These are phyloP conservation scores for Ptychobarbus kaznakovi DNA, from an alignment of 2,797 vertebrate species.

Conservation along the genomic window DNA sequence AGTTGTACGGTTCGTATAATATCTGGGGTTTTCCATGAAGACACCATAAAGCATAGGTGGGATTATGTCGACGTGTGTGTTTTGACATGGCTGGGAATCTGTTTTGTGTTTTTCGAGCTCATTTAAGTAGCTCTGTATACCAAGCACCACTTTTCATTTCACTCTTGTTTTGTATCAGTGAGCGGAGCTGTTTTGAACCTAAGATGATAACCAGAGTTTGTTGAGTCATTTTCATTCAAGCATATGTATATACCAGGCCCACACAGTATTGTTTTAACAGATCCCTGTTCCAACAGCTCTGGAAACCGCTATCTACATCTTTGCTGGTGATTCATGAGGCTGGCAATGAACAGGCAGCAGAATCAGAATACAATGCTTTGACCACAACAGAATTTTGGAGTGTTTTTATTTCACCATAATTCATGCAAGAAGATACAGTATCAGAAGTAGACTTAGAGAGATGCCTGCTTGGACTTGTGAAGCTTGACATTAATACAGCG, in stretches of 20 bases:
- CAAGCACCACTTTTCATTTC: not conserved
- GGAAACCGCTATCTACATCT: slow-evolving; percentile 28
- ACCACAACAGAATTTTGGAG: slow-evolving; percentile 47
- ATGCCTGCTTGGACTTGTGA: slow-evolving; percentile 58
- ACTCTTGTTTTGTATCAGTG: not conserved
- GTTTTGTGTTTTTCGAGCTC: not conserved
- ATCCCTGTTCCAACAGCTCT: not conserved
- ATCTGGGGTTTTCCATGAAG: not conserved
- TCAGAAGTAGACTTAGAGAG: slow-evolving; percentile 37
- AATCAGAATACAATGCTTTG: slow-evolving; percentile 56
- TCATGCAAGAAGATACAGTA: slow-evolving; percentile 17
- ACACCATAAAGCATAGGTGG: not conserved
- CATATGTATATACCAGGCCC: not conserved
- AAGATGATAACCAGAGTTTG: slow-evolving; percentile 19
- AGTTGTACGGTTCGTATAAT: slow-evolving; percentile 19
- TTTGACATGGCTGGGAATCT: slow-evolving; percentile 5
- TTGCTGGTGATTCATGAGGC: slow-evolving; percentile 44
- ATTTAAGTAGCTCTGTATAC: not conserved
- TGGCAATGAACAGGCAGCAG: slow-evolving; percentile 57
- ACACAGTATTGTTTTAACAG: slow-evolving; percentile 20
- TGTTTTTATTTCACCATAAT: not conserved
- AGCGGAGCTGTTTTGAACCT: not conserved
- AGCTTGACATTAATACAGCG: not conserved
- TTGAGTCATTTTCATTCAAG: not conserved
- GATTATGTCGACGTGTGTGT: slow-evolving; percentile 10